phyloP scores from a whole-genome alignment of 1,140 invertebrate species.

The Anadara kagoshimensis region DNA sequence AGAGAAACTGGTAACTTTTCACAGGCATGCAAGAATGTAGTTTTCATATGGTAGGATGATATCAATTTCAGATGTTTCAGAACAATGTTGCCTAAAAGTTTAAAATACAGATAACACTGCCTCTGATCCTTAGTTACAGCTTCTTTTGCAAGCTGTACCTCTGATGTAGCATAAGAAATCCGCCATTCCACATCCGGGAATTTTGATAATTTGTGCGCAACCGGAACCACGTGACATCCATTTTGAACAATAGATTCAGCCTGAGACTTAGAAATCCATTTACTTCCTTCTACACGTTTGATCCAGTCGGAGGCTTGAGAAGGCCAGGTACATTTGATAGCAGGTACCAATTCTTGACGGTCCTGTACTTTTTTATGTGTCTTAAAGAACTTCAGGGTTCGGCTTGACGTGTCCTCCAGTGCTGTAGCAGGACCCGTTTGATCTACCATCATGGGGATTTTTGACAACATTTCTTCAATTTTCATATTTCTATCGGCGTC shows the following conservation, averaged over 20 bases:
- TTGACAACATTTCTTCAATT: background rate
- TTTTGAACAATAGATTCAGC: background rate
- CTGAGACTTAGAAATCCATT: background rate
- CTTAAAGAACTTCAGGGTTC: conserved; percentile 2
- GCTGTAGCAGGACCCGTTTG: conserved; percentile 9
- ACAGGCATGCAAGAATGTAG: background rate
- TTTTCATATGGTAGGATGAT: conserved; percentile 4
- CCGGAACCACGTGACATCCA: conserved; percentile 6
- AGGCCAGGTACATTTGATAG: background rate
- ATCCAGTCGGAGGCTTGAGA: background rate
- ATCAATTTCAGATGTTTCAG: background rate
- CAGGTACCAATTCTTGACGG: conserved; percentile 8
- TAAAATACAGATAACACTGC: conserved; percentile 6
- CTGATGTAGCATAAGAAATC: conserved; percentile 6
- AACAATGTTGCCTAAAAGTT: background rate
- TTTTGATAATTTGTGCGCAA: background rate
- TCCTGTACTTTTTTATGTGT: background rate
- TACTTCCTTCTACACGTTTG: background rate
- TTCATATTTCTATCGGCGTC: background rate
- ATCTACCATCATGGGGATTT: background rate
- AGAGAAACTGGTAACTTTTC: background rate
- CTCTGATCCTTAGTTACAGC: background rate
- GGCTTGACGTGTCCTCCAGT: background rate
- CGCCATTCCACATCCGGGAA: conserved; percentile 6
- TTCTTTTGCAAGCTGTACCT: background rate